These are phyloP conservation scores for Philereme vetulata DNA, from an alignment of 2,888 invertebrate genomes.

Conservation along the genomic window DNA sequence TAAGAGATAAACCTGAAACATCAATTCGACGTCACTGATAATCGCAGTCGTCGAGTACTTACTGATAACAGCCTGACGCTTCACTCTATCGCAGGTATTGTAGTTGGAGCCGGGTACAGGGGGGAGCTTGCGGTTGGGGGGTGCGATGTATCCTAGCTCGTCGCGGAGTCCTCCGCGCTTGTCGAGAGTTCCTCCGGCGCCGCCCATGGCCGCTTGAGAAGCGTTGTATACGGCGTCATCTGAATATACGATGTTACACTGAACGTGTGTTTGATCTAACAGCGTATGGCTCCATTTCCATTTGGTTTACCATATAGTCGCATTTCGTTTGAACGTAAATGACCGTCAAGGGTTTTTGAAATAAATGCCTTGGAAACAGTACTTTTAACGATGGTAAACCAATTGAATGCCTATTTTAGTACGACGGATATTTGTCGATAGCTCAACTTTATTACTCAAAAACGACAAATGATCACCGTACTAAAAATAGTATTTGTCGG, in stretches of 20 bases:
- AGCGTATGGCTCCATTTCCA: too few species aligned
- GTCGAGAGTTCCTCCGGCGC: slow-evolving; percentile 89
- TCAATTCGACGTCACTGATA: not conserved
- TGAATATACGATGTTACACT: slow-evolving; percentile 49
- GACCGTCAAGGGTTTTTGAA: too few species aligned
- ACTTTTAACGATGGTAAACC: too few species aligned
- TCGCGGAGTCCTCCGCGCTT: slow-evolving; percentile 92
- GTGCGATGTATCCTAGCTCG: slow-evolving; percentile 96
- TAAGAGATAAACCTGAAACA: not conserved
- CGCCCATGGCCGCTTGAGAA: slow-evolving; percentile 86
- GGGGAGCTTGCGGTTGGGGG: slow-evolving; percentile 95
- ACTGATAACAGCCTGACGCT: slow-evolving; percentile 96
- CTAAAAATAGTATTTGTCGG: too few species aligned
- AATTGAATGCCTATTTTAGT: too few species aligned
- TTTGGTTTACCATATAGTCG: too few species aligned
- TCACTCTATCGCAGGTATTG: slow-evolving; percentile 96
- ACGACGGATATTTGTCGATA: too few species aligned
- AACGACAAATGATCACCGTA: too few species aligned
- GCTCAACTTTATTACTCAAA: too few species aligned
- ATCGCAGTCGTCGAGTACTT: slow-evolving; percentile 76
- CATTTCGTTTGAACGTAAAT: too few species aligned
- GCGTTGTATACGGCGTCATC: slow-evolving; percentile 97
- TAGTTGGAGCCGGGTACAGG: slow-evolving; percentile 97
- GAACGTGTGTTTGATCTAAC: not conserved
- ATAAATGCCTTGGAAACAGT: too few species aligned